phyloP scores from a whole-genome alignment of 2,113 vertebrate species.

The Bostrychus sinensis region DNA sequence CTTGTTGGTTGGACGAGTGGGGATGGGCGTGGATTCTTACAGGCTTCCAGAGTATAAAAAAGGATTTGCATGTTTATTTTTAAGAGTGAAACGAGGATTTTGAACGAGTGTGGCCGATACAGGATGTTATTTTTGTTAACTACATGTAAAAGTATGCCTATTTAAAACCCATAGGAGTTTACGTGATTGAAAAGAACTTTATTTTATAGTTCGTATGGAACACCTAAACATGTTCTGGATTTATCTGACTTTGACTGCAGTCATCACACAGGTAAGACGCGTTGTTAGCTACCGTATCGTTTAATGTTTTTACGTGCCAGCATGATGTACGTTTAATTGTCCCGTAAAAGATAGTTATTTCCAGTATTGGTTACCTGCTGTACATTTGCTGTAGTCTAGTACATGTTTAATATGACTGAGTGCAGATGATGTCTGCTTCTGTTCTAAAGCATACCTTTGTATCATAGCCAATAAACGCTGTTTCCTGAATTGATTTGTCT shows the following conservation, averaged over 20 bases:
- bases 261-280: conserved; percentile 66
- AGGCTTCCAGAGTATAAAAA: conserved; percentile 52
- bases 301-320: neutral
- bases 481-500: neutral
- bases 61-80: conserved; percentile 11
- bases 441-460: neutral
- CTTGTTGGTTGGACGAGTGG: conserved; percentile 40
- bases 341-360: no score
- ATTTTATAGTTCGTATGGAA: no score
- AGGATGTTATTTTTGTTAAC: no score
- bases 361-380: no score
- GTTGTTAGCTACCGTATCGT: neutral
- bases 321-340: no score
- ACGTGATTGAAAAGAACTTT: no score
- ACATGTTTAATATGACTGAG: neutral
- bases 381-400: no score
- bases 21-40: conserved; percentile 30
- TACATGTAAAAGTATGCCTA: no score
- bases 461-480: neutral
- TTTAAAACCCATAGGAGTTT: no score
- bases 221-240: conserved; percentile 57
- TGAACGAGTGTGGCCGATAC: neutral
- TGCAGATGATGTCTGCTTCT: conserved; percentile 3
- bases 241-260: conserved; percentile 59
- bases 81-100: neutral